These are phyloP conservation scores for Leptopilina boulardi DNA, from an alignment of 1,140 invertebrate genomes.

Conservation along the genomic window DNA sequence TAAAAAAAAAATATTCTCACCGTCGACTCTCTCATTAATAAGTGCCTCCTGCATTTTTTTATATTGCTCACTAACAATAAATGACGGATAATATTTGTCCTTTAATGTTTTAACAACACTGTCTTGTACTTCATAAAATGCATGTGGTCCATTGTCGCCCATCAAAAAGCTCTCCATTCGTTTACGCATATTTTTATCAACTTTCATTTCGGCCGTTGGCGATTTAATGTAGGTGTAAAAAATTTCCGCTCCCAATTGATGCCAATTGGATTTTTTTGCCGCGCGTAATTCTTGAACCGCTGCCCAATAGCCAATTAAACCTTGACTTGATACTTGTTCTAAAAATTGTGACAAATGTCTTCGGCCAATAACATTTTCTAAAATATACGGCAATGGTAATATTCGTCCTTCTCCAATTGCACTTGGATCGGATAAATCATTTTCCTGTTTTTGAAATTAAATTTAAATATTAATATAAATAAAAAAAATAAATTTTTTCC, in stretches of 20 bases:
- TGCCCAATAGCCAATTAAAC: conserved; percentile 89
- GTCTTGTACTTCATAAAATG: conserved; percentile 91
- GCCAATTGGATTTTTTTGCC: conserved; percentile 84
- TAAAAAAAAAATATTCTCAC: conserved; percentile 50
- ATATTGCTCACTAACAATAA: conserved; percentile 90
- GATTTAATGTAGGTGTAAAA: conserved; percentile 92
- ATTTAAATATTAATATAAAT: background rate
- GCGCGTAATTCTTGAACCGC: conserved; percentile 90
- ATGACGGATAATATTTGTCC: conserved; percentile 92
- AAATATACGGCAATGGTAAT: conserved; percentile 80
- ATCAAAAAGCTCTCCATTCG: conserved; percentile 91
- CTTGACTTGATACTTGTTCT: conserved; percentile 87
- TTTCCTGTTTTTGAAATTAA: conserved; percentile 53
- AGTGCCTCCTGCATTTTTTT: conserved; percentile 85
- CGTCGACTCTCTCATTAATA: conserved; percentile 80
- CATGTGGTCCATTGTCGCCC: conserved; percentile 91
- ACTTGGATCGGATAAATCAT: conserved; percentile 62
- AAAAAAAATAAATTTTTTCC: background rate
- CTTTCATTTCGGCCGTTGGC: conserved; percentile 86
- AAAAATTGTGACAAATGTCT: conserved; percentile 88
- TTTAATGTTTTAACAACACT: conserved; percentile 87
- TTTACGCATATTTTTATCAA: conserved; percentile 85
- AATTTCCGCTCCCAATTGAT: conserved; percentile 92
- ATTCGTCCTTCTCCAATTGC: conserved; percentile 70
- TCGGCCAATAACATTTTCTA: conserved; percentile 82